Evolutionary conservation across 2,888 invertebrate species (phyloP).

Genomic region (Subacronicta megacephala): DNA sequence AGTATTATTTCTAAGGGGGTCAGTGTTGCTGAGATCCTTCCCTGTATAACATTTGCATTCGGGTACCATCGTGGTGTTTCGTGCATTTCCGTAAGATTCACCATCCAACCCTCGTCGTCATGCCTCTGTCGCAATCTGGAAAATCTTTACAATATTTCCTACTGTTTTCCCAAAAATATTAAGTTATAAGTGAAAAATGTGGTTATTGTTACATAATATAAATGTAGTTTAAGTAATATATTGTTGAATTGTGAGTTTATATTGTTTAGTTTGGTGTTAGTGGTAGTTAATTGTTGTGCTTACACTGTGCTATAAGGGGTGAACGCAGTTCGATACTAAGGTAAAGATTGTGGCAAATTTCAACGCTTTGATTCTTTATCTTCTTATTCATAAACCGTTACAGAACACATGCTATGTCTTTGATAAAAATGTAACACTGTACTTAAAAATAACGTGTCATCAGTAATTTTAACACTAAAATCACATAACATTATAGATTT

Average conservation of each 20-base stretch:
- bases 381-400: neutral
- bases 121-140: conserved; percentile 78
- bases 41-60: conserved; percentile 82
- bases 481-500: neutral
- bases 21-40: conserved; percentile 61
- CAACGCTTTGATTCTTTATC: conserved; percentile 8
- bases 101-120: conserved; percentile 82
- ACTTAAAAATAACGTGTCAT: no score
- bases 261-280: conserved; percentile 73
- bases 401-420: neutral
- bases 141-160: conserved; percentile 82
- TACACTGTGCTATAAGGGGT: conserved; percentile 59
- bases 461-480: no score
- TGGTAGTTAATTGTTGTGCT: conserved; percentile 78
- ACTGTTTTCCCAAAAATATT: conserved; percentile 65
- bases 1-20: conserved; percentile 37
- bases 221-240: conserved; percentile 56
- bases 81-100: conserved; percentile 81
- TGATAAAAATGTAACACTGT: neutral
- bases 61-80: conserved; percentile 78
- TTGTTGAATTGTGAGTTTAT: conserved; percentile 62
- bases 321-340: conserved; percentile 68
- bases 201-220: conserved; percentile 57
- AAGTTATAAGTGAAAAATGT: conserved; percentile 71
- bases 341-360: conserved; percentile 59